Base-by-base conservation (phyloP, 2,113 vertebrate genomes). In the Ancistrus triradiatus region DNA sequence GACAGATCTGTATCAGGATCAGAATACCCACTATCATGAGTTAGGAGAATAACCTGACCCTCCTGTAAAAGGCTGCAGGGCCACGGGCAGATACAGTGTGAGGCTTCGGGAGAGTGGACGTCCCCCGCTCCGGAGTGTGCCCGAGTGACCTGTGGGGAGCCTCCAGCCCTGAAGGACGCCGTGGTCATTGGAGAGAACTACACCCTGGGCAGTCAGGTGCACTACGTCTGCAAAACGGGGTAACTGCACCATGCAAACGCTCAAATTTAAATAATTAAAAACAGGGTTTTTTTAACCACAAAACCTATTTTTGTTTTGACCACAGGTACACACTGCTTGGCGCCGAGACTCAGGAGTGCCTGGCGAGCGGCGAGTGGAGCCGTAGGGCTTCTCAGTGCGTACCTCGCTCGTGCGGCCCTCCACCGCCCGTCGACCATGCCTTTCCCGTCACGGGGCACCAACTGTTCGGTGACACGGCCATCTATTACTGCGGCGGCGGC, bases 221-320 rank as follows among this genome's bases (percentile, higher is more conserved):
- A 90, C 78, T 98, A 95, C 64, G 83, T 63, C 13, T 99, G 96
- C 84, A 96, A 92, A 83, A 90, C 98, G 88, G 96, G 96, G 96
- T 99, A 90, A 83, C 85, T 87, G 40, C 73, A 40, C 24, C 56
- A 52, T 37, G 46, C 46, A 35, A 58, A 18, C n/a, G n/a, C n/a
- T n/a, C n/a, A n/a, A n/a, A n/a, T n/a, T n/a, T n/a, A n/a, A n/a
- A n/a, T n/a, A n/a, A n/a, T n/a, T n/a, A n/a, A n/a, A n/a, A n/a
- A n/a, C n/a, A n/a, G n/a, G 3, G 27, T 38, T 38, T 38, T 38
- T 11, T 38, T 38, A 38, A 38, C 4, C 13, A 38, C 13, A 38
- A n/a, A n/a, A n/a, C 3, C 35, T 38, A 10, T 5, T 11, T 38
- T 38, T n/a, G 7, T 15, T 1, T 74, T 22, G 48, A 40, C 7